Evolutionary conservation across 2,113 vertebrate species (phyloP).

Genomic region (Aythya baeri): DNA sequence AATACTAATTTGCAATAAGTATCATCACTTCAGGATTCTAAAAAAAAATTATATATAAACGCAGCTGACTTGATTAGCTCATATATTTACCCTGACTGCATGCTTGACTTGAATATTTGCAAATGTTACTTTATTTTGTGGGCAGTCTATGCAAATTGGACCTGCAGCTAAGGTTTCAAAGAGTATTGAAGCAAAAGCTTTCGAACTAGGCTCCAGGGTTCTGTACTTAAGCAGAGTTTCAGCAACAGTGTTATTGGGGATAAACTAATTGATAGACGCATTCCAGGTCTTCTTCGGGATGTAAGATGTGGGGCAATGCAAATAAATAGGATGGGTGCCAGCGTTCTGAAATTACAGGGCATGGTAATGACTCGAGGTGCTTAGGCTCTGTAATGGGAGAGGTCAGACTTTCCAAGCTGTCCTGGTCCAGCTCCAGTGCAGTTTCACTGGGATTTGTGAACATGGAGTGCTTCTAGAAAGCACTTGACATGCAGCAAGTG

Average conservation of each 20-base stretch:
- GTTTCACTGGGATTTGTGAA: not conserved
- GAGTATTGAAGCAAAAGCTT: not conserved
- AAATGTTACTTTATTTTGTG: slow-evolving; percentile 16
- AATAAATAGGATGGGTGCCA: slow-evolving; percentile 5
- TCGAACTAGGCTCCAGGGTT: not conserved
- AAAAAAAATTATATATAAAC: not conserved
- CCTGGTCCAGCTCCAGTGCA: not conserved
- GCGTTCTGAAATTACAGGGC: slow-evolving; percentile 34
- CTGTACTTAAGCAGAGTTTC: not conserved
- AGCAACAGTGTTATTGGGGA: not conserved
- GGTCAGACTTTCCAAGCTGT: not conserved
- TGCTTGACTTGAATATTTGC: slow-evolving; percentile 2
- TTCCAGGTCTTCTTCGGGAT: not conserved
- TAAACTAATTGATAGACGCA: not conserved
- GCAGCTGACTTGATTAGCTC: not conserved
- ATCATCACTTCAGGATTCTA: not conserved
- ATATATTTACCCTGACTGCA: not conserved
- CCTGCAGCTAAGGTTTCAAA: not conserved
- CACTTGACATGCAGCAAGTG: not conserved
- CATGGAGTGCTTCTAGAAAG: not conserved
- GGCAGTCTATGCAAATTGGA: not conserved
- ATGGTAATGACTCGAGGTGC: not conserved
- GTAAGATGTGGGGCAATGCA: not conserved
- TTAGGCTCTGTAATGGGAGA: not conserved
- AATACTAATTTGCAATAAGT: not conserved